Base-by-base conservation (phyloP, 2,888 invertebrate species). In the Philonicus albiceps region DNA sequence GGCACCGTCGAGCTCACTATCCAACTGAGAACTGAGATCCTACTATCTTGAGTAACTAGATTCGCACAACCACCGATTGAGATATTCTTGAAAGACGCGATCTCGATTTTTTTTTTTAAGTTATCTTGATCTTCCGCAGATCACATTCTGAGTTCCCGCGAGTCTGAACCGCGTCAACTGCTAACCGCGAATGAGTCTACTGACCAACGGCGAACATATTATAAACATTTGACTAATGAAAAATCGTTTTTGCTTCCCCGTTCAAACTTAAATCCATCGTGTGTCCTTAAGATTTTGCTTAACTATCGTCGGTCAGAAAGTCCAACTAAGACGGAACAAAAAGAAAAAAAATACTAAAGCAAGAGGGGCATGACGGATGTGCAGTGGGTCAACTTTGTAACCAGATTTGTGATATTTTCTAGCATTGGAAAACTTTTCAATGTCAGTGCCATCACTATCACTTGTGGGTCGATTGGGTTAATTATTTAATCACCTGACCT, bases 391-490 rank as follows among this genome's bases (percentile, higher is more conserved):
- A 49, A 49, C 49, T 1, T 6, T n/a, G 0, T 49, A n/a, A n/a
- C 19, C 19, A 49, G 31, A 73, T 13, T 73, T 73, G n/a, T 34
- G 19, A 75, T n/a, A 34, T 37, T 34, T 31, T 75, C 34, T 31
- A 30, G 30, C 30, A 53, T 53, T 81, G 53, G 80, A 16, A 43
- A 22, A 34, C 5, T 74, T 86, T 86, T 78, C 86, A 86, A 76
- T 86, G 86, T 78, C 86, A 86, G 22, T 78, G 86, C 30, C 78
- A 78, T 55, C 53, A 37, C 31, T 31, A 85, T 85, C 49, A 49
- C 19, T 34, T 34, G 22, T 40, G 72, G 72, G 40, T 22, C 37
- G 72, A 8, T 72, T 53, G 53, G 34, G 19, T 34, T 37, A 22
- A 72, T 19, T 64, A 40, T 72, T 22, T 64, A 27, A 40, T 16